phyloP scores from a whole-genome alignment of 2,888 invertebrate genomes.

The Hirtodrosophila cameraria region DNA sequence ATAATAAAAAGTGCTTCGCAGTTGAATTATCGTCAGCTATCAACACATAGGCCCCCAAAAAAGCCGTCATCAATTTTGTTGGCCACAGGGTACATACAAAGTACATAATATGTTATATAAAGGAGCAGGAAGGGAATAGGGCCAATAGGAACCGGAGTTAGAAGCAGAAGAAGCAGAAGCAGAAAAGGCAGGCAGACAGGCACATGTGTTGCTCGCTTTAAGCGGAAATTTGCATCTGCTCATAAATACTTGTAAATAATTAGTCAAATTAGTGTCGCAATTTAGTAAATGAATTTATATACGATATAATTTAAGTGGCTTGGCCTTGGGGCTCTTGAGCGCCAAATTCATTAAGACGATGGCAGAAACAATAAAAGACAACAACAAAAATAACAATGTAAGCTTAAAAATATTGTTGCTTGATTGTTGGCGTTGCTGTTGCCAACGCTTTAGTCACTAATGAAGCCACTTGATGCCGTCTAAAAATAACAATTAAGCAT shows the following conservation, averaged over 20 bases:
- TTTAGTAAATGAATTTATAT: conserved; percentile 70
- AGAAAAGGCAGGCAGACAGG: background rate
- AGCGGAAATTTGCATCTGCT: conserved; percentile 68
- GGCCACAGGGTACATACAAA: conserved; percentile 19
- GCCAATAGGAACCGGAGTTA: background rate
- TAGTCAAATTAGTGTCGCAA: conserved; percentile 71
- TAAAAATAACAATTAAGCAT: conserved; percentile 36
- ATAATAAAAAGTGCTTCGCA: no score
- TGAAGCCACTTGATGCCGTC: conserved; percentile 50
- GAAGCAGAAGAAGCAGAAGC: conserved; percentile 15
- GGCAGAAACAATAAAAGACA: conserved; percentile 17
- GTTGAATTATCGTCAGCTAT: no score
- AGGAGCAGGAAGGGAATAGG: background rate
- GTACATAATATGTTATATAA: background rate
- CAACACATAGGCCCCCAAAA: background rate
- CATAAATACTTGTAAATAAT: conserved; percentile 70
- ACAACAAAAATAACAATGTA: conserved; percentile 1
- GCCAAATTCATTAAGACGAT: conserved; percentile 2
- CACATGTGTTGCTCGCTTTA: conserved; percentile 11
- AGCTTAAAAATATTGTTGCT: background rate
- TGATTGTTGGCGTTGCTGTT: conserved; percentile 1
- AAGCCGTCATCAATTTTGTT: background rate
- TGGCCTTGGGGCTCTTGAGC: conserved; percentile 33
- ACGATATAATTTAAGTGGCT: conserved; percentile 45
- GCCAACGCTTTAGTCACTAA: conserved; percentile 20